Percentiles rank a stretch among this genome's conserved stretches.
Evolutionary conservation across 1,140 invertebrate species (phyloP).

Genomic region (Physella acuta): DNA sequence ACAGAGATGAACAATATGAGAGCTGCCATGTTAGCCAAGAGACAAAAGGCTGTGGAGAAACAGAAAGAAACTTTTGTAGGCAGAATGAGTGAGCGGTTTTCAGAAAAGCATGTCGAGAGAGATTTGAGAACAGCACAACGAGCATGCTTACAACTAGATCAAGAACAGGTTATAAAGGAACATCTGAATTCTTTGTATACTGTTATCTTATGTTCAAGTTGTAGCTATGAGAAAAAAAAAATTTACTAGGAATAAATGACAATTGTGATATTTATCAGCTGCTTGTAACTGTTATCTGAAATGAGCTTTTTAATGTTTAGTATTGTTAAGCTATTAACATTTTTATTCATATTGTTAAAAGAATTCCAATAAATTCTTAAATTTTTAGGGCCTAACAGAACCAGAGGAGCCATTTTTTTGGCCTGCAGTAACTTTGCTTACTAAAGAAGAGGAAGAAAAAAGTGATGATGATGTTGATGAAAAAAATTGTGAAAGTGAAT

Average conservation of each 20-base stretch:
- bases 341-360: too few species aligned
- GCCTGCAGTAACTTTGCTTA: conserved; percentile 4
- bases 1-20: conserved; percentile 24
- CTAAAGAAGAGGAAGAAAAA: not conserved
- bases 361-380: not conserved
- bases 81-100: conserved; percentile 5
- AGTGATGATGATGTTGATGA: not conserved
- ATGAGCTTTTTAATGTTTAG: too few species aligned
- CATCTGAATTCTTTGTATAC: too few species aligned
- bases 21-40: conserved; percentile 6
- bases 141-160: conserved; percentile 20
- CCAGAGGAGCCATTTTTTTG: conserved; percentile 13
- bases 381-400: not conserved
- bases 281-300: too few species aligned
- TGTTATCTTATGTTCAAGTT: too few species aligned
- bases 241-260: too few species aligned
- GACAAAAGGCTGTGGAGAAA: conserved; percentile 8
- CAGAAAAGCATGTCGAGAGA: conserved; percentile 7
- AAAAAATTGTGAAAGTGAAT: not conserved
- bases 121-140: conserved; percentile 20
- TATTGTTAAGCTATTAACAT: too few species aligned
- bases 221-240: too few species aligned
- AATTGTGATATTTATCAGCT: too few species aligned
- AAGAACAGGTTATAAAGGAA: conserved; percentile 17
- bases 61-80: not conserved